A percentile compares a stretch with the other conserved stretches of the same genome.
Evolutionary conservation across 2,113 vertebrate genomes (phyloP).

Genomic region (Collichthys lucidus): DNA sequence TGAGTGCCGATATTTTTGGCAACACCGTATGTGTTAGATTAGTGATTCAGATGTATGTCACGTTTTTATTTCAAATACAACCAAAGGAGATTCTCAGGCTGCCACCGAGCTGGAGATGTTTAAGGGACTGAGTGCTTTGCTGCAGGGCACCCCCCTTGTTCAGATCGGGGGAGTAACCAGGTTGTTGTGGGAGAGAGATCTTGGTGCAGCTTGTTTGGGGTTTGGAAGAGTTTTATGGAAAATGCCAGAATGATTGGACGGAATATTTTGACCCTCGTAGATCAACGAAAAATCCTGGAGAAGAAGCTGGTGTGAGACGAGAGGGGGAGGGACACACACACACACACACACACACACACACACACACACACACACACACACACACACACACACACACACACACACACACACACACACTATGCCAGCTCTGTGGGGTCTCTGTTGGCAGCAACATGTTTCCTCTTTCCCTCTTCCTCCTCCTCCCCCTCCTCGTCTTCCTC

Average conservation of each 20-base stretch:
- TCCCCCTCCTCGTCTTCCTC: constrained; percentile 4
- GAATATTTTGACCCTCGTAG: constrained; percentile 33
- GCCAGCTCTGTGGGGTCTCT: constrained; percentile 35
- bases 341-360: constrained; percentile 6
- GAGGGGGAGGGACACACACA: constrained; percentile 22
- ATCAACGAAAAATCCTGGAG: constrained; percentile 21
- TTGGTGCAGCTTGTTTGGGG: constrained; percentile 12
- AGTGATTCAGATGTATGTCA: not conserved
- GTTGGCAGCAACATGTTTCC: constrained; percentile 43
- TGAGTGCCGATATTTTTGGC: no score
- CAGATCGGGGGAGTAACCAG: constrained; percentile 2
- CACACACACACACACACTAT: constrained; percentile 28
- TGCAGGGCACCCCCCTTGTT: not conserved
- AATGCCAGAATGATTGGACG: constrained; percentile 37
- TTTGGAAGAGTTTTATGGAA: constrained; percentile 53
- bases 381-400: constrained; percentile 39
- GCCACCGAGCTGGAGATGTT: not conserved
- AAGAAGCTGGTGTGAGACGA: constrained; percentile 3
- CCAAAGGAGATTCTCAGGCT: not conserved
- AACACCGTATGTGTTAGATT: no score
- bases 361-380: not conserved
- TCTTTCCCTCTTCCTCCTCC: constrained; percentile 22
- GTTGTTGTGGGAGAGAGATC: constrained; percentile 21
- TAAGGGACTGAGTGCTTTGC: no score
- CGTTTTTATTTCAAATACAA: not conserved